Conservation (phyloP, 2,797 vertebrate species). For the Menidia menidia region DNA sequence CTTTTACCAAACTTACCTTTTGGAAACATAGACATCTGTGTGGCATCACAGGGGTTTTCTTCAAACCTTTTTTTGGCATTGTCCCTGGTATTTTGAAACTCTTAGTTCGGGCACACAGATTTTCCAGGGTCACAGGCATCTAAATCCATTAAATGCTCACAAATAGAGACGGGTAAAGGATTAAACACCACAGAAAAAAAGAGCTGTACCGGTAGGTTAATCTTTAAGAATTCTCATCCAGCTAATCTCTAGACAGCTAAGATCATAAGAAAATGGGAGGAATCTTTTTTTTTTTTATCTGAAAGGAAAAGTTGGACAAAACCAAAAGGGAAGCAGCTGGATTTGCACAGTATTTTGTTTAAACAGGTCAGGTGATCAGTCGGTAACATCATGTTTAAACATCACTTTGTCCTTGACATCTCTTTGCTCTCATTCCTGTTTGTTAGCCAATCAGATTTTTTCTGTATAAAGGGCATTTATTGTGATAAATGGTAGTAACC, state of each 20-base stretch:
- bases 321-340: not conserved
- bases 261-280: not conserved
- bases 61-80: not conserved
- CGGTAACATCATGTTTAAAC: constrained; percentile 15
- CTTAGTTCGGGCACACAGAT: no score
- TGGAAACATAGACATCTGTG: not conserved
- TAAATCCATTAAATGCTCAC: no score
- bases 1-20: not conserved
- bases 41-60: not conserved
- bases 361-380: constrained; percentile 9
- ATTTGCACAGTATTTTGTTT: not conserved
- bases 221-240: not conserved
- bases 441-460: constrained; percentile 25
- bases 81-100: no score
- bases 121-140: no score
- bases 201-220: not conserved
- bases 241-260: not conserved
- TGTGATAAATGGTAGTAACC: not conserved
- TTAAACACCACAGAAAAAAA: no score
- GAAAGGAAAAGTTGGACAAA: constrained; percentile 3
- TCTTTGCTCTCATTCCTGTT: not conserved
- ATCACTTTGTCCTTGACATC: constrained; percentile 27
- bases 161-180: no score
- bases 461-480: constrained; percentile 19
- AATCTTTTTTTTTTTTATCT: not conserved